phyloP scores from a whole-genome alignment of 2,113 vertebrate genomes.

The Catharus minimus region DNA sequence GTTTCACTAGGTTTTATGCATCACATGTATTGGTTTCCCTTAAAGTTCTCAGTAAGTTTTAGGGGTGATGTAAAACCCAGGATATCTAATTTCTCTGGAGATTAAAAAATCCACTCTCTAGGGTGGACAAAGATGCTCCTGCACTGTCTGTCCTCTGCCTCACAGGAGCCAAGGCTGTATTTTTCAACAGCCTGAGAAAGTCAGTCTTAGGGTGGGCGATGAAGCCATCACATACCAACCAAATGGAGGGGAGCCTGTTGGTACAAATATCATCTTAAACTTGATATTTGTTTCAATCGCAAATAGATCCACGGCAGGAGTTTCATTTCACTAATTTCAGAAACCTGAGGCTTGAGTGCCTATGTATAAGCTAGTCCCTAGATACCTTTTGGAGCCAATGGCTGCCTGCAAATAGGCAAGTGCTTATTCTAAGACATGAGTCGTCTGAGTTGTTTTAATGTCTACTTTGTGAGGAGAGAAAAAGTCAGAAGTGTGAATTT shows the following conservation, averaged over 20 bases:
- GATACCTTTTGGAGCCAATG: neutral
- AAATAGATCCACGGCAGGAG: neutral
- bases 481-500: neutral
- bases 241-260: neutral
- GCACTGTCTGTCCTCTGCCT: neutral
- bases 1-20: neutral
- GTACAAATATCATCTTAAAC: neutral
- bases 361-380: neutral
- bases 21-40: neutral
- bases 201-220: accelerated
- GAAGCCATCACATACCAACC: neutral
- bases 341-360: neutral
- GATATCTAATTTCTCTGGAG: neutral
- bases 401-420: neutral
- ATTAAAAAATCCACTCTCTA: neutral
- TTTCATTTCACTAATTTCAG: neutral
- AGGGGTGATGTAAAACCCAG: neutral
- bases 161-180: accelerated
- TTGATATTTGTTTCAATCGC: neutral
- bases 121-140: neutral
- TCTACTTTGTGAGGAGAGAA: neutral
- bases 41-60: neutral
- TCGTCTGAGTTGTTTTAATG: neutral
- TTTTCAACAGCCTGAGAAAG: neutral
- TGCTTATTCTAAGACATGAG: neutral